Conservation (phyloP, 2,888 invertebrate genomes). For the Metalampra italica region DNA sequence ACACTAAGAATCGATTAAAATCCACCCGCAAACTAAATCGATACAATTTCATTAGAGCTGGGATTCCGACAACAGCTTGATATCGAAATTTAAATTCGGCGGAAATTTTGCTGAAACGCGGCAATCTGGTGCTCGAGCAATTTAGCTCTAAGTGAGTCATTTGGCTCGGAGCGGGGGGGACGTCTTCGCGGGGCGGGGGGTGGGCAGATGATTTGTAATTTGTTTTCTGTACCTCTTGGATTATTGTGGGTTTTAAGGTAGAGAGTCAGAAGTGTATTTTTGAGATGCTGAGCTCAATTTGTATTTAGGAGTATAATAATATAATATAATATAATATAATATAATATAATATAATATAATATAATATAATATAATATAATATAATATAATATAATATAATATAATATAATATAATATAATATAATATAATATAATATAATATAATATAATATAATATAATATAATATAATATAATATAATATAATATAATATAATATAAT, state of each 20-base stretch:
- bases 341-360: too few relatives aligned
- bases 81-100: constrained; percentile 59
- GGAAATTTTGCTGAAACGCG: constrained; percentile 68
- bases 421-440: too few relatives aligned
- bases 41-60: constrained; percentile 53
- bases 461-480: too few relatives aligned
- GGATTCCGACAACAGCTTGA: constrained; percentile 44
- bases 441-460: too few relatives aligned
- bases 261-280: constrained; percentile 22
- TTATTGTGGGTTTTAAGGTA: constrained; percentile 21
- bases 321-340: too few relatives aligned
- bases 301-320: too few relatives aligned
- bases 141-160: constrained; percentile 75
- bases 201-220: constrained; percentile 75
- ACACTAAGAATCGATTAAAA: constrained; percentile 20
- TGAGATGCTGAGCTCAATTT: too few relatives aligned
- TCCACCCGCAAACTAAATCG: constrained; percentile 39
- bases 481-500: too few relatives aligned
- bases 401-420: too few relatives aligned
- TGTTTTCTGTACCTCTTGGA: constrained; percentile 70
- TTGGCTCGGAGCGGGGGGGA: constrained; percentile 42
- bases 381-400: too few relatives aligned
- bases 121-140: constrained; percentile 62
- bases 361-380: too few relatives aligned
- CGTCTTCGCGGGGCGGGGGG: constrained; percentile 47